phyloP scores from a whole-genome alignment of 2,888 invertebrate genomes.

The Thymelicus lineola region DNA sequence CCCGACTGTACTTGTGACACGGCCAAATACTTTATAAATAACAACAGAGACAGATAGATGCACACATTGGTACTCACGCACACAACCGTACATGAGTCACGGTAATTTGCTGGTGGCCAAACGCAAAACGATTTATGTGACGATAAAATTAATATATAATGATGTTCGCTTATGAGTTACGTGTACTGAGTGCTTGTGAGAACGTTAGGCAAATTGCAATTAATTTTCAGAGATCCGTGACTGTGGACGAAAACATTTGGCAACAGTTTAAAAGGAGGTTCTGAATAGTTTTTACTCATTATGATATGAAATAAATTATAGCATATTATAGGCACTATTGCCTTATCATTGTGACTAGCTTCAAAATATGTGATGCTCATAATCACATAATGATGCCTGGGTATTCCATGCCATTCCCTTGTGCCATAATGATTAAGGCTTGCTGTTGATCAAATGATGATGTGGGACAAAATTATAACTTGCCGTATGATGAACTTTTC shows the following conservation, averaged over 20 bases:
- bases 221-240: conserved; percentile 20
- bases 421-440: too few species aligned
- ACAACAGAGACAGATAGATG: conserved; percentile 8
- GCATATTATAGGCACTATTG: too few species aligned
- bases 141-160: conserved; percentile 54
- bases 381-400: too few species aligned
- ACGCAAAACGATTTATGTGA: conserved; percentile 52
- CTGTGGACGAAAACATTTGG: conserved; percentile 2
- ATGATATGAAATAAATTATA: too few species aligned
- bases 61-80: background rate
- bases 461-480: too few species aligned
- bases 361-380: too few species aligned
- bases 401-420: too few species aligned
- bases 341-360: too few species aligned
- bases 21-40: conserved; percentile 42
- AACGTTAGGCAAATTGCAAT: conserved; percentile 34
- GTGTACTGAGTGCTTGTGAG: conserved; percentile 34
- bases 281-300: background rate
- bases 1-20: conserved; percentile 37
- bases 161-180: conserved; percentile 43
- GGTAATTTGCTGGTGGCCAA: conserved; percentile 52
- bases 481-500: too few species aligned
- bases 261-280: background rate
- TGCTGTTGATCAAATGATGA: background rate
- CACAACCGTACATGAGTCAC: conserved; percentile 44